Evolutionary conservation across 2,113 vertebrate genomes (phyloP), one percentile per base, ranked within the genome.

Genomic region (Malurus alboscapulatus): DNA sequence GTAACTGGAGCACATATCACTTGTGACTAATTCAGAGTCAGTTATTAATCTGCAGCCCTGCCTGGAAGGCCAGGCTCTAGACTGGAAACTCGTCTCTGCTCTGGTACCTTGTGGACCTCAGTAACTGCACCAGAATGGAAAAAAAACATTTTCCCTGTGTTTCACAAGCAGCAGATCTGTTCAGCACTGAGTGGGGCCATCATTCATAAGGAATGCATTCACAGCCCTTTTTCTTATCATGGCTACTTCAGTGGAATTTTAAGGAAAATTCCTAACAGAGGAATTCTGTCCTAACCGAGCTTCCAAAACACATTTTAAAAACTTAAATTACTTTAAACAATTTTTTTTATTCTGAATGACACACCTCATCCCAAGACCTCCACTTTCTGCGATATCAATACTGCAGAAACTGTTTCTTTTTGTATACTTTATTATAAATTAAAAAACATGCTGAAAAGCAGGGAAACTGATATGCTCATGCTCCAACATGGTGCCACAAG

Each of bases 121-220:
- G 12, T 47, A 91, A 82, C 32, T 0, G 1, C 59, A 22, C 9
- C 13, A 40, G 4, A 87, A 83, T 5, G 7, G 32, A 26, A 36
- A 51, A 45, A 91, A 76, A 66, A 34, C 0, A 1, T 27, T 38
- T 65, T 54, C 36, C 22, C 38, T 34, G 4, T 44, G 42, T 51
- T 87, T 68, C 62, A 45, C 0, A 4, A 47, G 58, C 62, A 82
- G 50, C 32, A 47, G 42, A 76, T 40, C 32, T 36, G 17, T 20
- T 40, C 48, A 38, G 45, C 40, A 17, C 44, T 27, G 10, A 0
- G 0, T 6, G 19, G 17, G 59, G 51, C 26, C 5, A 1, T 69
- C 71, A 73, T 10, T 73, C 32, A 12, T 14, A 85, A 51, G 27
- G 27, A 66, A 22, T 5, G 36, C 5, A 20, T 45, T 77, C n/a